Conservation (phyloP, 2,888 invertebrate genomes). For the Nesidiocoris tenuis region DNA sequence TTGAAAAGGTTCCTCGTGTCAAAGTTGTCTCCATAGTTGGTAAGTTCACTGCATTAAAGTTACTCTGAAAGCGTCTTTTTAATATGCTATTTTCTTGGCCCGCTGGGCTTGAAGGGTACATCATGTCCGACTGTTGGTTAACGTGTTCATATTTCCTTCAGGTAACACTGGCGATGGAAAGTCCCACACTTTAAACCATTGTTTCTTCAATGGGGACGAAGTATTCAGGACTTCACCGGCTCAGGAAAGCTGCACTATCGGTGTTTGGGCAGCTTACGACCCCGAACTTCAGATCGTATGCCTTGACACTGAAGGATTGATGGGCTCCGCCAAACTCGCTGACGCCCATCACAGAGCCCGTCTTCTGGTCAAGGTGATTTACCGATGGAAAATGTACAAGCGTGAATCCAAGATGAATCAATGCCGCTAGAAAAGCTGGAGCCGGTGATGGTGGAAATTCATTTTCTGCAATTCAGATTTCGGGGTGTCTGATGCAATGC, state of each 20-base stretch:
- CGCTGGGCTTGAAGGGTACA: too few relatives aligned
- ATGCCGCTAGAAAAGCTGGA: too few relatives aligned
- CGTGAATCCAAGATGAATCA: not conserved
- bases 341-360: slow-evolving; percentile 62
- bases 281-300: slow-evolving; percentile 65
- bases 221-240: slow-evolving; percentile 67
- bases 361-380: slow-evolving; percentile 65
- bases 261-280: slow-evolving; percentile 76
- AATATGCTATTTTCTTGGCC: not conserved
- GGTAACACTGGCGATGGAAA: slow-evolving; percentile 81
- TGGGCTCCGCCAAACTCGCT: slow-evolving; percentile 57
- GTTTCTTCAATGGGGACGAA: slow-evolving; percentile 61
- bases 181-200: slow-evolving; percentile 74
- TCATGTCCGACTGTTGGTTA: too few relatives aligned
- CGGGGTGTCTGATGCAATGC: too few relatives aligned
- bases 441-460: too few relatives aligned
- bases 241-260: slow-evolving; percentile 71
- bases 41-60: too few relatives aligned
- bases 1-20: slow-evolving; percentile 60
- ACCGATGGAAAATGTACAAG: too few relatives aligned
- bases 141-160: too few relatives aligned
- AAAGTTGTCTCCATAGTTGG: slow-evolving; percentile 80
- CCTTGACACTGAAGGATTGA: slow-evolving; percentile 77
- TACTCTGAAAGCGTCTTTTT: too few relatives aligned
- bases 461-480: not conserved